Evolutionary conservation across 2,888 invertebrate genomes (phyloP).

Genomic region (Euclidia mi): DNA sequence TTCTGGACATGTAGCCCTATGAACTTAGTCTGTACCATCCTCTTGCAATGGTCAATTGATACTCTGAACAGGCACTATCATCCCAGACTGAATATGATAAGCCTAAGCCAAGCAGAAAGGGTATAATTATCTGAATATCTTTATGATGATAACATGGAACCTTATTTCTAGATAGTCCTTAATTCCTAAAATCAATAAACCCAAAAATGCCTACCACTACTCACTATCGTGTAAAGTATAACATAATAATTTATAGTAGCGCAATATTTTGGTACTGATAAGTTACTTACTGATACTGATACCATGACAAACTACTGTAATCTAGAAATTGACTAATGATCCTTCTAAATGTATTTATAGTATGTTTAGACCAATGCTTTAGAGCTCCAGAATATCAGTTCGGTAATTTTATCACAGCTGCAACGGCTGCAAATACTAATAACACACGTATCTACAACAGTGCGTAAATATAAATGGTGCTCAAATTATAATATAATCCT

Average conservation of each 20-base stretch:
- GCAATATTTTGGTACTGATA: background rate
- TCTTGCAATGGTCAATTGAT: conserved; percentile 4
- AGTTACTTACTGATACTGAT: conserved; percentile 1
- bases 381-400: conserved; percentile 28
- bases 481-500: conserved; percentile 15
- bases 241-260: too few relatives aligned
- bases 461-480: conserved; percentile 27
- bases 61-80: background rate
- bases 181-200: too few relatives aligned
- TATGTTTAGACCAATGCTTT: conserved; percentile 10
- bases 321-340: background rate
- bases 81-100: too few relatives aligned
- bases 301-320: background rate
- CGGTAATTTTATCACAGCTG: conserved; percentile 42
- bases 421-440: conserved; percentile 36
- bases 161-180: too few relatives aligned
- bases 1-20: background rate
- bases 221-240: too few relatives aligned
- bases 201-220: too few relatives aligned
- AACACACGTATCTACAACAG: conserved; percentile 30
- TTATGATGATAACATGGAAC: too few relatives aligned
- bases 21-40: background rate
- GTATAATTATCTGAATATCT: too few relatives aligned
- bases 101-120: too few relatives aligned
- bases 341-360: conserved; percentile 8